Percentiles rank a stretch among this genome's conserved stretches.
Conservation (phyloP, 2,113 vertebrate genomes). For the Aleadryas rufinucha region DNA sequence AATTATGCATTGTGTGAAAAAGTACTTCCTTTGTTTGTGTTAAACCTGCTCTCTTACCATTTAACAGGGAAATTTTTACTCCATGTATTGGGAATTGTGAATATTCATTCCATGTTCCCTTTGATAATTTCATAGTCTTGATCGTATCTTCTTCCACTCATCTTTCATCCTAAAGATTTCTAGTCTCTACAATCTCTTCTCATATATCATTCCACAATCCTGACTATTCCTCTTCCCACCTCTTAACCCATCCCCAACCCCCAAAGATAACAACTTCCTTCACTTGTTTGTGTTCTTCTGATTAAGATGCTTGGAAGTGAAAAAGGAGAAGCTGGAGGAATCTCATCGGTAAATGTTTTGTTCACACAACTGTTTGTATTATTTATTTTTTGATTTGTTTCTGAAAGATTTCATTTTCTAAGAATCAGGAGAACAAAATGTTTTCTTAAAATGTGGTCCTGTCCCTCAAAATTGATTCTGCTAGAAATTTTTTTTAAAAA, state of each 20-base stretch:
- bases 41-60: constrained; percentile 21
- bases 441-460: not conserved
- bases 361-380: not conserved
- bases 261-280: not conserved
- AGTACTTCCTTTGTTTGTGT: constrained; percentile 62
- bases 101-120: not conserved
- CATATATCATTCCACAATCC: not conserved
- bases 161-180: not conserved
- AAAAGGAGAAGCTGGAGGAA: not conserved
- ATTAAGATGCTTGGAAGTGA: not conserved
- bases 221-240: not conserved
- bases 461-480: not conserved
- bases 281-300: not conserved
- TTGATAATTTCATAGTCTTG: constrained; percentile 18
- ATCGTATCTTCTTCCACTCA: not conserved
- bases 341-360: not conserved
- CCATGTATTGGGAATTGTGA: not conserved
- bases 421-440: not conserved
- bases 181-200: not conserved
- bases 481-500: not conserved
- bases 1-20: constrained; percentile 61
- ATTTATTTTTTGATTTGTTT: not conserved
- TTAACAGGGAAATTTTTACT: constrained; percentile 8
- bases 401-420: not conserved
- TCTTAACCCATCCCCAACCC: not conserved